Conservation (phyloP, 1,140 invertebrate genomes). For the Anagrus nilaparvatae region DNA sequence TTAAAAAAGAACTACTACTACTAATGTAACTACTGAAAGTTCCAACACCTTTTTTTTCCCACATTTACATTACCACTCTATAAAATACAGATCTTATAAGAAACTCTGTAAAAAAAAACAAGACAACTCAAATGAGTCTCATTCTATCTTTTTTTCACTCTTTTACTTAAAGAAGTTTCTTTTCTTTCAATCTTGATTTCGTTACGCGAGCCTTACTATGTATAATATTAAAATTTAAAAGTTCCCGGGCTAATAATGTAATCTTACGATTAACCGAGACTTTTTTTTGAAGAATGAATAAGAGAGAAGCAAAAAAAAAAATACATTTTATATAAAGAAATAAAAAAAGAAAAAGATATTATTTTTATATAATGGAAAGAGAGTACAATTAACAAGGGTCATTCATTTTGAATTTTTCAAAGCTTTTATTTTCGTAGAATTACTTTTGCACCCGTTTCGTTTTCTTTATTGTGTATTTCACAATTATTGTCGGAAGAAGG, state of each 20-base stretch:
- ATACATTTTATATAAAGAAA: neutral
- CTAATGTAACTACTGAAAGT: too few relatives aligned
- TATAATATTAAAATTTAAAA: too few relatives aligned
- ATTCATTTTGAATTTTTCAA: slow-evolving; percentile 16
- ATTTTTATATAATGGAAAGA: too few relatives aligned
- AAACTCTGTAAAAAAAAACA: too few relatives aligned
- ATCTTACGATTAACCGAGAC: slow-evolving; percentile 17
- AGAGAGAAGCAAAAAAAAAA: slow-evolving; percentile 1
- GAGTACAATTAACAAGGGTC: slow-evolving; percentile 12
- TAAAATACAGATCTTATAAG: too few relatives aligned
- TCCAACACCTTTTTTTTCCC: too few relatives aligned
- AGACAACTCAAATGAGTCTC: too few relatives aligned
- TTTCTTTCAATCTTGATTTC: slow-evolving; percentile 16
- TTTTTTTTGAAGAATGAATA: neutral
- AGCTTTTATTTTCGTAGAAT: slow-evolving; percentile 16
- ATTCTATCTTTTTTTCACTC: neutral
- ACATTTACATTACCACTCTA: too few relatives aligned
- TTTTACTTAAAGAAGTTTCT: neutral
- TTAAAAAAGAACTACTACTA: too few relatives aligned
- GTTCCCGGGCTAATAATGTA: slow-evolving; percentile 15
- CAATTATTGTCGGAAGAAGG: too few relatives aligned
- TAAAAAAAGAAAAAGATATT: neutral
- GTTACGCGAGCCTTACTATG: slow-evolving; percentile 17
- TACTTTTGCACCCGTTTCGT: slow-evolving; percentile 12
- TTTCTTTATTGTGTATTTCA: too few relatives aligned